Evolutionary conservation across 2,888 invertebrate species (phyloP).

Genomic region (Phyllotreta cruciferae): DNA sequence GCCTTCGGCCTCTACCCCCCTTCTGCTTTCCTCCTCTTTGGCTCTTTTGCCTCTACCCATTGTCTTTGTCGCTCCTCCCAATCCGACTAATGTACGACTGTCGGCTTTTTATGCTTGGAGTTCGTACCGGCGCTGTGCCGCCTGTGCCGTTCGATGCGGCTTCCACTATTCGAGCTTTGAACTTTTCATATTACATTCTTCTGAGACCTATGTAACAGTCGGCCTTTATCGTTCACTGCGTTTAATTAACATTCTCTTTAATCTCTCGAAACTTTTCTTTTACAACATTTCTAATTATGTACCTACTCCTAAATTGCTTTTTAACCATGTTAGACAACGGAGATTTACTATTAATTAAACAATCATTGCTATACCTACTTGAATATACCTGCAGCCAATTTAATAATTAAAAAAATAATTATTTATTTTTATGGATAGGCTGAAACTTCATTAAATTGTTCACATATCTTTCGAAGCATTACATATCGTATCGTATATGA

Average conservation of each 20-base stretch:
- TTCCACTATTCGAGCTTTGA: conserved; percentile 21
- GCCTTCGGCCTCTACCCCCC: conserved; percentile 21
- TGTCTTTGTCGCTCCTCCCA: conserved; percentile 55
- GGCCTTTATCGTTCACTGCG: conserved; percentile 1
- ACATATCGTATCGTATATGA: too few species aligned
- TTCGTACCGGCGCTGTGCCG: neutral
- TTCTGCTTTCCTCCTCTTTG: conserved; percentile 48
- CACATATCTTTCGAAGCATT: too few species aligned
- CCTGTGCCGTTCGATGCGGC: neutral
- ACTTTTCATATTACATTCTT: conserved; percentile 23
- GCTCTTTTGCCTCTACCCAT: conserved; percentile 50
- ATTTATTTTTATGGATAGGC: too few species aligned
- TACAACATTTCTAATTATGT: too few species aligned
- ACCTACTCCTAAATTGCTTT: too few species aligned
- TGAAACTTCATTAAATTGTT: too few species aligned
- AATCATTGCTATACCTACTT: too few species aligned
- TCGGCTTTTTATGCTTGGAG: conserved; percentile 13
- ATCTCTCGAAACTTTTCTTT: neutral
- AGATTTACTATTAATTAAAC: too few species aligned
- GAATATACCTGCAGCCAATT: too few species aligned
- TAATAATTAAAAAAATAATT: too few species aligned
- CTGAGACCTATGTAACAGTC: conserved; percentile 6
- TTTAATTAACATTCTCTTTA: conserved; percentile 10
- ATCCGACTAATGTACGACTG: conserved; percentile 28
- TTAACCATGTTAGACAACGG: too few species aligned